phyloP scores from a whole-genome alignment of 2,888 invertebrate genomes.

The Polyommatus icarus region DNA sequence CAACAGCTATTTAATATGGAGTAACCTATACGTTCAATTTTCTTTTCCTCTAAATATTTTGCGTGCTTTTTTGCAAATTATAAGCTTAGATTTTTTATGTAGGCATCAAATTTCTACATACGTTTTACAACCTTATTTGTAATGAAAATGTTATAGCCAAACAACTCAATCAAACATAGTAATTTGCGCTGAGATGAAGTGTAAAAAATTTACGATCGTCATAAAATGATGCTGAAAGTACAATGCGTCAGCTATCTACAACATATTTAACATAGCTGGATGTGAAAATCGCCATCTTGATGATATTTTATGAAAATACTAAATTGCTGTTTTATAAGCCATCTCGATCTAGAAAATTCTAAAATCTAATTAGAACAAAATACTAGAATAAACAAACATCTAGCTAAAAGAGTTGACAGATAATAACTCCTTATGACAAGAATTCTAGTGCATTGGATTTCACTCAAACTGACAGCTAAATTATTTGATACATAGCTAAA shows the following conservation, averaged over 20 bases:
- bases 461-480: no score
- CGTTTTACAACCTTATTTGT: conserved; percentile 18
- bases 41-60: neutral
- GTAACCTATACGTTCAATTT: neutral
- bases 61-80: neutral
- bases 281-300: neutral
- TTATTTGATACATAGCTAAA: no score
- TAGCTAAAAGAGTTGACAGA: no score
- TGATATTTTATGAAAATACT: no score
- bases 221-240: conserved; percentile 46
- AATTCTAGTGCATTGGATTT: no score
- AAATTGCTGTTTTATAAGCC: neutral
- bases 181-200: conserved; percentile 42
- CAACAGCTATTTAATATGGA: neutral
- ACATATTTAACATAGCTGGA: conserved; percentile 9
- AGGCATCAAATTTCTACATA: neutral
- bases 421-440: no score
- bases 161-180: conserved; percentile 36
- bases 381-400: no score
- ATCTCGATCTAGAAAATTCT: neutral
- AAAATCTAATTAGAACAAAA: neutral
- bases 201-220: conserved; percentile 53
- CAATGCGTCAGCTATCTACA: conserved; percentile 27
- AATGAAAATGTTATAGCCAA: conserved; percentile 23
- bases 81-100: no score